A percentile compares a stretch with the other conserved stretches of the same genome.
Evolutionary conservation across 2,888 invertebrate genomes (phyloP).

Genomic region (Chloroclysta siterata): DNA sequence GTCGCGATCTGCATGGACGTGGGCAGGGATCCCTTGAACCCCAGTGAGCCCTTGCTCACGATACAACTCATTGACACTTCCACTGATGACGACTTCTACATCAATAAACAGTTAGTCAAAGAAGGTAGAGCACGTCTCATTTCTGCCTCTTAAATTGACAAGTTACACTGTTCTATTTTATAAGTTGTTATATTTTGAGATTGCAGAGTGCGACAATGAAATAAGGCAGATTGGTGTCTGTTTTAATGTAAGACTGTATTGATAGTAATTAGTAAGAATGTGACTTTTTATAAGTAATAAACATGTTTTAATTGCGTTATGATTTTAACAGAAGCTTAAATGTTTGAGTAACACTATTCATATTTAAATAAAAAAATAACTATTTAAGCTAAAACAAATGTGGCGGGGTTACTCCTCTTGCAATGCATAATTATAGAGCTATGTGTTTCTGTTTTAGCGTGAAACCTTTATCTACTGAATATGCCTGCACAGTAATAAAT

Average conservation of each 20-base stretch:
- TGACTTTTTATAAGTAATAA: conserved; percentile 1
- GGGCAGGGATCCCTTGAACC: conserved; percentile 85
- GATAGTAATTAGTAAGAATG: conserved; percentile 6
- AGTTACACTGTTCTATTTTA: conserved; percentile 25
- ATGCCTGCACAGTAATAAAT: conserved; percentile 4
- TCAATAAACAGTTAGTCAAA: conserved; percentile 87
- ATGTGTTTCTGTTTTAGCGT: too few species aligned
- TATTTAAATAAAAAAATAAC: neutral
- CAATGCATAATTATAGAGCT: neutral
- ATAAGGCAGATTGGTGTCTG: conserved; percentile 13
- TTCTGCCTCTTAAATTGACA: conserved; percentile 49
- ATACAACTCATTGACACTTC: conserved; percentile 90
- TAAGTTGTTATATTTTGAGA: conserved; percentile 35
- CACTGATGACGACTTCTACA: conserved; percentile 87
- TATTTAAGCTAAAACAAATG: neutral
- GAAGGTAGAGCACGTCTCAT: conserved; percentile 85
- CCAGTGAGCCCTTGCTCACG: conserved; percentile 86
- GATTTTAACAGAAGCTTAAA: neutral
- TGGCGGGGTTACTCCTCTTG: neutral
- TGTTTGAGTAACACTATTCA: too few species aligned
- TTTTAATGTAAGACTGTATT: conserved; percentile 19
- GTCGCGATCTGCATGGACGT: conserved; percentile 88
- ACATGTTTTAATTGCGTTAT: conserved; percentile 5
- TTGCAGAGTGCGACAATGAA: conserved; percentile 9
- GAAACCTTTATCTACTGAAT: neutral